phyloP scores from a whole-genome alignment of 2,797 vertebrate genomes.

The Propithecus perrieri region DNA sequence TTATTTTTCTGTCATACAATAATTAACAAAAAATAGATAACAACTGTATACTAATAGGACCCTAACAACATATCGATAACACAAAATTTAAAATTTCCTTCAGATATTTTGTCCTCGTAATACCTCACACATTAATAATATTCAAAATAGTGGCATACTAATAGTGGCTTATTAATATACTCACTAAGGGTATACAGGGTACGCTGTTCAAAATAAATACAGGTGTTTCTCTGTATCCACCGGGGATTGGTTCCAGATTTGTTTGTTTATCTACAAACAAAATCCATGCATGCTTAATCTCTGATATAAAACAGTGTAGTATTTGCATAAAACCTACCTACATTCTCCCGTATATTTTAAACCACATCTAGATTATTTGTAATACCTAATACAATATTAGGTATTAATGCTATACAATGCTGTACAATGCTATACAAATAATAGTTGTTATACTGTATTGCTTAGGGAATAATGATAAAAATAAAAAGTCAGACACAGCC shows the following conservation, averaged over 20 bases:
- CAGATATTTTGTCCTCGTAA: not conserved
- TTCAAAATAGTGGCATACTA: not conserved
- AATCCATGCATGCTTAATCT: not conserved
- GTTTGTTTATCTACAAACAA: too few species aligned
- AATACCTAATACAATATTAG: not conserved
- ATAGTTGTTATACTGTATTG: not conserved
- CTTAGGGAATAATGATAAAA: not conserved
- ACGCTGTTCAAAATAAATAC: not conserved
- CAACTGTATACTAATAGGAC: not conserved
- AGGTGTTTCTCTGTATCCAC: not conserved
- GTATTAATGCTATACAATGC: too few species aligned
- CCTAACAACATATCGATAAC: not conserved
- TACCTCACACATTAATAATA: not conserved
- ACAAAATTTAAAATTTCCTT: not conserved
- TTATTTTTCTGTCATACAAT: not conserved
- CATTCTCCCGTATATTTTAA: not conserved
- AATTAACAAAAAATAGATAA: not conserved
- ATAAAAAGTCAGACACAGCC: not conserved
- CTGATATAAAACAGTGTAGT: not conserved
- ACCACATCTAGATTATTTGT: not conserved
- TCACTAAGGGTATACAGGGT: not conserved
- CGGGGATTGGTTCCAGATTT: not conserved
- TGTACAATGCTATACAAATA: not conserved
- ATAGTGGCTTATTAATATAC: not conserved
- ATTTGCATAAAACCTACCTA: not conserved